Base-by-base conservation (phyloP, 2,113 vertebrate genomes). In the Pithys albifrons region DNA sequence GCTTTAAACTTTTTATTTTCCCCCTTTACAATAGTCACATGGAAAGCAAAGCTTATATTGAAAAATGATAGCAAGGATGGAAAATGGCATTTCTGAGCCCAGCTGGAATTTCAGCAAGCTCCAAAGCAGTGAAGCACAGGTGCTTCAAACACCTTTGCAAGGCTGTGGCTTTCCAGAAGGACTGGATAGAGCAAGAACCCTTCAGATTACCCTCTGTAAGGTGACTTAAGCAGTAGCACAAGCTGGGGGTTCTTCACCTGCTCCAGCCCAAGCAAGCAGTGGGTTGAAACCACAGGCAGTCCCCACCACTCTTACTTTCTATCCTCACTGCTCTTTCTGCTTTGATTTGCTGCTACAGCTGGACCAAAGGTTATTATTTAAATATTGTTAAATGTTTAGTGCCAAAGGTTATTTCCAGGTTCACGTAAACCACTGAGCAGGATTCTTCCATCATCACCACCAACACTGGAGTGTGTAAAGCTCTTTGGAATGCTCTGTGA, bases 241-340 rank as follows among this genome's bases (percentile, higher is more conserved):
- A 65, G 7, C 19, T 23, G 45, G 13, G 25, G 59, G 43, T 6
- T 84, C 67, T 33, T 84, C 20, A 33, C 41, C 45, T 79, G 19
- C 57, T 81, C 19, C 58, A 19, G 18, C 27, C 19, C 15, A 37
- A 7, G 13, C 0, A 0, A 52, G 20, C 23, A 51, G 10, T 0
- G 2, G 35, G 51, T 33, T 43, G 28, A 74, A 80, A 14, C 69
- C 64, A 58, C n/a, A 71, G 28, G 35, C 33, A 39, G 9, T 35
- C 29, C 33, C 57, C 23, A 59, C 5, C 29, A 39, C 72, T 51
- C 31, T 65, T 28, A 37, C 41, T 61, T 76, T 75, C 64, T 25
- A 37, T 23, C 43, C 31, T 70, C 19, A 17, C 24, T 58, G 37
- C 37, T 9, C 49, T 66, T 83, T 65, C 31, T 84, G 46, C 83